A percentile compares a stretch with the other conserved stretches of the same genome.
Conservation (phyloP, 2,888 invertebrate species). For the Spodoptera exigua region DNA sequence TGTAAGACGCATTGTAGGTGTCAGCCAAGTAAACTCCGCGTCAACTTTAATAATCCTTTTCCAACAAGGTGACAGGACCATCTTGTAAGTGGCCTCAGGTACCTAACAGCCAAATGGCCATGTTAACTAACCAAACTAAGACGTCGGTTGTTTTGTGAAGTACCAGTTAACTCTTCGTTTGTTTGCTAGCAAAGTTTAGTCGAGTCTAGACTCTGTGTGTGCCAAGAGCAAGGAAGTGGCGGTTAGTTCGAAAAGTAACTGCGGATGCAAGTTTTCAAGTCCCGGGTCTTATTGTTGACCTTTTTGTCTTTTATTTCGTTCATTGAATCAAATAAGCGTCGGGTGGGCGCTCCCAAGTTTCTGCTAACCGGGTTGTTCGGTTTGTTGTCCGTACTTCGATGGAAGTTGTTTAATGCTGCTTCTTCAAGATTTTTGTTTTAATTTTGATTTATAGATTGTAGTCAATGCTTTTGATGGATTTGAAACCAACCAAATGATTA, state of each 20-base stretch:
- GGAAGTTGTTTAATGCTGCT: slow-evolving; percentile 5
- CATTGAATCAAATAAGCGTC: slow-evolving; percentile 57
- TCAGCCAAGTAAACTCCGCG: too few relatives aligned
- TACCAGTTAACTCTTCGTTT: slow-evolving; percentile 51
- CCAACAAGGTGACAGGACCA: background rate
- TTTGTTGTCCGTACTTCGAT: slow-evolving; percentile 16
- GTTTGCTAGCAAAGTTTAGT: slow-evolving; percentile 56
- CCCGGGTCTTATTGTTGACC: slow-evolving; percentile 54
- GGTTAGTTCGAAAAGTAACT: slow-evolving; percentile 58
- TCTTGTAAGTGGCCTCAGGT: slow-evolving; percentile 6
- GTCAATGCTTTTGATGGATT: background rate
- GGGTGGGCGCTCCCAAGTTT: slow-evolving; percentile 36
- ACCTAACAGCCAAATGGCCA: slow-evolving; percentile 38
- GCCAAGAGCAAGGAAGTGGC: slow-evolving; percentile 53
- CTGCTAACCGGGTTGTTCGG: slow-evolving; percentile 24
- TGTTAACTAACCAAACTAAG: slow-evolving; percentile 49
- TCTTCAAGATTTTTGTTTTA: background rate
- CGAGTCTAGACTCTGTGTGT: slow-evolving; percentile 38
- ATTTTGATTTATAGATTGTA: slow-evolving; percentile 6
- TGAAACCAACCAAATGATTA: background rate
- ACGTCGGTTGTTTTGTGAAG: slow-evolving; percentile 47
- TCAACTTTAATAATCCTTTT: slow-evolving; percentile 6
- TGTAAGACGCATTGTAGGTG: too few relatives aligned
- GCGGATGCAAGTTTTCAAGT: slow-evolving; percentile 57
- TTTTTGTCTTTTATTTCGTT: slow-evolving; percentile 58